These are phyloP conservation scores for Muscicapa comitata DNA, from an alignment of 2,797 vertebrate genomes.

Conservation along the genomic window DNA sequence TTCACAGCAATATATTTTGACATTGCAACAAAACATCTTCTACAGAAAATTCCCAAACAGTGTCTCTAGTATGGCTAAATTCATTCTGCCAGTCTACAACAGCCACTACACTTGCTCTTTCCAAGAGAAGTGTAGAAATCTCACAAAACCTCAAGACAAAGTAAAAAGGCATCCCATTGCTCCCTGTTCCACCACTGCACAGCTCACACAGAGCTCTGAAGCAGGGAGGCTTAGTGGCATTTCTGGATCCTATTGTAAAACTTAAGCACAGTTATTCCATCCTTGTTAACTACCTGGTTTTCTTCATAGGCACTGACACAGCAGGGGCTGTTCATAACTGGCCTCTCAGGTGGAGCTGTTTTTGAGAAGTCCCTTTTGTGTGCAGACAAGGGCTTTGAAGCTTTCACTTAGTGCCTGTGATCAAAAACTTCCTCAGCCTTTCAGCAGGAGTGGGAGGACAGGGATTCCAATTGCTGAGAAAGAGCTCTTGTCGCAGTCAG, in stretches of 20 bases:
- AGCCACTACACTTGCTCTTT: not conserved
- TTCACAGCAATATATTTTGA: not conserved
- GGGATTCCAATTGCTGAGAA: not conserved
- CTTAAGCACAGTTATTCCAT: not conserved
- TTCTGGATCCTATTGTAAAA: not conserved
- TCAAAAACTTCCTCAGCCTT: not conserved
- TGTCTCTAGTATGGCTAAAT: not conserved
- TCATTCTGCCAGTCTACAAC: not conserved
- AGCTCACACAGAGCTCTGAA: not conserved
- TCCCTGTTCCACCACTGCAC: not conserved
- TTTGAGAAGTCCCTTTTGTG: not conserved
- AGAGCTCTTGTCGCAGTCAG: not conserved
- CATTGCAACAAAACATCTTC: not conserved
- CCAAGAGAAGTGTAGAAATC: not conserved
- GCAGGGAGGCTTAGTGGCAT: not conserved
- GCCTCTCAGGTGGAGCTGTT: not conserved
- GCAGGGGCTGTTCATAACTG: not conserved
- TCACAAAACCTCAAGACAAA: not conserved
- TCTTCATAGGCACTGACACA: not conserved
- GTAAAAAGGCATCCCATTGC: not conserved
- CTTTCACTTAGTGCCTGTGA: not conserved
- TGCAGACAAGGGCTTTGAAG: not conserved
- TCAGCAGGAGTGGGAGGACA: not conserved
- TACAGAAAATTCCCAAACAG: not conserved
- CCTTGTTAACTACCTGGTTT: not conserved